Evolutionary conservation across 2,888 invertebrate genomes (phyloP).

Genomic region (Monochamus alternatus): DNA sequence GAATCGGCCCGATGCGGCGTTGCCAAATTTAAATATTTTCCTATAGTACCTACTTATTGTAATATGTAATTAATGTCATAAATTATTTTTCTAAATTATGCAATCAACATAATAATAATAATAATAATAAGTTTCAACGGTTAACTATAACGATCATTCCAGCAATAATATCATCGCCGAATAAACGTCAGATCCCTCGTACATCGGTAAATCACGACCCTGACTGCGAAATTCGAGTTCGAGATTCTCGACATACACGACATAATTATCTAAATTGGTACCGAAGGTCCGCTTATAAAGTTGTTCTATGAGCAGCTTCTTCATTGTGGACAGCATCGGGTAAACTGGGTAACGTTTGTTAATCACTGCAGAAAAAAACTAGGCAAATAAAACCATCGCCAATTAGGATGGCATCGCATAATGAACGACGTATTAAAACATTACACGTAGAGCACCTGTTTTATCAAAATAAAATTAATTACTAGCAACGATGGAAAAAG

Average conservation of each 20-base stretch:
- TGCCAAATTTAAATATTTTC: no score
- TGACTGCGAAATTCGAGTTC: neutral
- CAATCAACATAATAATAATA: no score
- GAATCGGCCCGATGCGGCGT: no score
- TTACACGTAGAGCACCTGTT: constrained; percentile 40
- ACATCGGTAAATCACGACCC: neutral
- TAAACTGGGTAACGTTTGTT: constrained; percentile 33
- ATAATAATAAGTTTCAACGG: no score
- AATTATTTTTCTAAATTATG: no score
- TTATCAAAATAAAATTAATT: constrained; percentile 41
- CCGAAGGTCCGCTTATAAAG: constrained; percentile 5
- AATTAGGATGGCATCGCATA: constrained; percentile 48
- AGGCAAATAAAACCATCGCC: constrained; percentile 58
- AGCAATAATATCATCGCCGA: no score
- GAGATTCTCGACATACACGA: neutral
- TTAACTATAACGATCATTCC: no score
- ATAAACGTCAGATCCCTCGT: no score
- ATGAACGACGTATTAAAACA: constrained; percentile 35
- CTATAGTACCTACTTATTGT: no score
- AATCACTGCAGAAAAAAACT: constrained; percentile 26
- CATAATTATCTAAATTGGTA: constrained; percentile 1
- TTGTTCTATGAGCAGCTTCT: constrained; percentile 5
- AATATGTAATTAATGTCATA: no score
- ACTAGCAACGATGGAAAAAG: constrained; percentile 44
- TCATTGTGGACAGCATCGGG: neutral